Evolutionary conservation across 2,113 vertebrate species (phyloP).

Genomic region (Tachysurus vachellii): DNA sequence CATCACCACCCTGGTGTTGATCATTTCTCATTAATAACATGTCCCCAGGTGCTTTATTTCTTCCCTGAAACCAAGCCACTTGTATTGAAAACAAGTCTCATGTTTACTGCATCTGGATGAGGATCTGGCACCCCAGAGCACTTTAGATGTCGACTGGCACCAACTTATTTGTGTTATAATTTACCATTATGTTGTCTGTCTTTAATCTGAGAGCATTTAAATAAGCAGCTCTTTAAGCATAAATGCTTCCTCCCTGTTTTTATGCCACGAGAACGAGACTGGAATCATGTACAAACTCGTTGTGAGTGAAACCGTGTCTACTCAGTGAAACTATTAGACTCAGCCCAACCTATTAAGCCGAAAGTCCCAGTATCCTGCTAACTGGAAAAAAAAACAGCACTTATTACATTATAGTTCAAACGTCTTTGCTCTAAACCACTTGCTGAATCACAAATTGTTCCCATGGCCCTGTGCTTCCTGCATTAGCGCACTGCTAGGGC

Average conservation of each 20-base stretch:
- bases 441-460: not conserved
- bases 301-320: not conserved
- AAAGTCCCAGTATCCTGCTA: not conserved
- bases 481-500: not conserved
- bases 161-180: not conserved
- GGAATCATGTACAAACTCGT: slow-evolving; percentile 5
- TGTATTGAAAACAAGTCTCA: not conserved
- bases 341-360: not conserved
- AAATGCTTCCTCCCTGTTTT: not conserved
- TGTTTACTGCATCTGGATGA: not conserved
- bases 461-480: slow-evolving; percentile 1
- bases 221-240: not conserved
- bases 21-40: not conserved
- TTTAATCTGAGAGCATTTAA: not conserved
- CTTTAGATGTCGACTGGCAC: not conserved
- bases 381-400: not conserved
- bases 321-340: not conserved
- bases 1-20: not conserved
- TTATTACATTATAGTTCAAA: not conserved
- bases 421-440: not conserved
- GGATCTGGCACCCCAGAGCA: not conserved
- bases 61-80: not conserved
- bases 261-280: not conserved
- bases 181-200: not conserved
- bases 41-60: not conserved